These are phyloP conservation scores for Netelia fuscicornis DNA, from an alignment of 2,888 invertebrate genomes.

Conservation along the genomic window DNA sequence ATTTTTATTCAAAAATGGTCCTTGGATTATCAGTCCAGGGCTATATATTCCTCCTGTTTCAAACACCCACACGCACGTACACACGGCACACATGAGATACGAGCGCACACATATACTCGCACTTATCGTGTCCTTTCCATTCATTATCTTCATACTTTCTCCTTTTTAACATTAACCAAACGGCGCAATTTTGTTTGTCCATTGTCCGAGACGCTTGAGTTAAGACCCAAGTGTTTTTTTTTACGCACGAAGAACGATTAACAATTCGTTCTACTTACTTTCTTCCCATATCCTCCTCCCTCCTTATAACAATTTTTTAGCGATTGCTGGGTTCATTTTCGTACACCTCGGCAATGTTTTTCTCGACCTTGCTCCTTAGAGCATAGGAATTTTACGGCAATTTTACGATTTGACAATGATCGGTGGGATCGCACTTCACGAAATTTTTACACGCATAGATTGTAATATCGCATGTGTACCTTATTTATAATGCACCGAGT, in stretches of 20 bases:
- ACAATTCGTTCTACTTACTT: conserved; percentile 29
- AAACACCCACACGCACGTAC: neutral
- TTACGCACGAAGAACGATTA: neutral
- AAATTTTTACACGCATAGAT: conserved; percentile 63
- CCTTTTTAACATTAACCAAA: conserved; percentile 30
- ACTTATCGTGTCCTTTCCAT: conserved; percentile 32
- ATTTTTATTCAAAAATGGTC: conserved; percentile 60
- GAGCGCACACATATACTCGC: conserved; percentile 4
- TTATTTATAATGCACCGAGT: conserved; percentile 62
- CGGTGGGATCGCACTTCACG: conserved; percentile 46
- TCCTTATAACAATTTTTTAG: conserved; percentile 27
- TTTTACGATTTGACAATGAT: conserved; percentile 31
- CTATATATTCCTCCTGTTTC: conserved; percentile 44
- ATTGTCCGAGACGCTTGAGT: conserved; percentile 24
- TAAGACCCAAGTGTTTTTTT: neutral
- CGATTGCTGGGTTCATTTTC: conserved; percentile 31
- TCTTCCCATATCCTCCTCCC: neutral
- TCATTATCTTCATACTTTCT: conserved; percentile 16
- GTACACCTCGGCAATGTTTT: conserved; percentile 27
- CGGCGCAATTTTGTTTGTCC: conserved; percentile 10
- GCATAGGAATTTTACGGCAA: conserved; percentile 33
- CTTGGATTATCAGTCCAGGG: conserved; percentile 56
- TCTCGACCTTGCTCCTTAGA: conserved; percentile 14
- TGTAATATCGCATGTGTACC: conserved; percentile 65
- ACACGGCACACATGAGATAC: too few relatives aligned